Evolutionary conservation across 2,797 vertebrate species (phyloP), one percentile per base, ranked within the genome.

Genomic region (Cryptoblepharus egeriae): DNA sequence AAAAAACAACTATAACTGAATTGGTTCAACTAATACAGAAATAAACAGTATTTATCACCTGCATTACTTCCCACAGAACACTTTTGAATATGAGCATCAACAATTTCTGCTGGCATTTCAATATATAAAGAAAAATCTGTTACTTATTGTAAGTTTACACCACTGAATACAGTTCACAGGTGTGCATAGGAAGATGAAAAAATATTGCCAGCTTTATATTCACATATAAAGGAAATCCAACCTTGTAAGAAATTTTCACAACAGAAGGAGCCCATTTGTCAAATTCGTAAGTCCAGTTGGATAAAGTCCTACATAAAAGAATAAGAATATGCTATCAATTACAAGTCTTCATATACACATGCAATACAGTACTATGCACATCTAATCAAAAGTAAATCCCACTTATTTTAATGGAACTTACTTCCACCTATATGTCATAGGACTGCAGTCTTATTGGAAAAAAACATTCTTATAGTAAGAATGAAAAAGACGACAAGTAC

Each of bases 191-290:
- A 35, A 80, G 57, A 85, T 49, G 64, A 49, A 69, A 90, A 88
- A 88, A 22, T 76, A 76, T 42, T 90, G 87, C 49, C 79, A 80
- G 72, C 65, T 87, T 84, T 90, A 67, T 76, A 90, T 68, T 67
- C 2, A 90, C 22, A 91, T 30, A 93, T 77, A 87, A 90, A 89
- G 39, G 10, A 82, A 79, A 94, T 81, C 93, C 91, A 91, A 96
- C 96, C 96, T 97, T 97, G 94, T 98, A 98, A 87, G 97, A 95
- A 89, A 98, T 97, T 95, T 98, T 98, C 93, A 98, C 97, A 88
- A 98, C 97, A 81, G 97, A 97, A 89, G 97, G 97, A 82, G 97
- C 96, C 97, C 97, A 98, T 92, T 98, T 98, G 94, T 98, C 97
- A 93, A 98, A 97, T 92, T 98, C 97, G 0, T 97, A 97, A 55